phyloP scores from a whole-genome alignment of 2,888 invertebrate species.

The Odontothrips loti region DNA sequence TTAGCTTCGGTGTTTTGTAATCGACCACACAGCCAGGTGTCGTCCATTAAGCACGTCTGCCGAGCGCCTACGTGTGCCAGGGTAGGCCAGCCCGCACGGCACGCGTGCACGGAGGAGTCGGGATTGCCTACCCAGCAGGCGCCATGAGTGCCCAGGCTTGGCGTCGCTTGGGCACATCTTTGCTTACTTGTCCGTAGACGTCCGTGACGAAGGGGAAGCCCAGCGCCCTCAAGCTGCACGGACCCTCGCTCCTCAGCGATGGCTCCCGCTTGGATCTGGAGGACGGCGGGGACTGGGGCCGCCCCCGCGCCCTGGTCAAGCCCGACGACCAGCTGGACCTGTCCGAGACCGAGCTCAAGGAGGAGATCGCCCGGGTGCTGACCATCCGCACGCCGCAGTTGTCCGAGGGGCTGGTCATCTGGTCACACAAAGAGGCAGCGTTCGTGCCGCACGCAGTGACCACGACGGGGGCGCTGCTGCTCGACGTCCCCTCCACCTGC shows the following conservation, averaged over 20 bases:
- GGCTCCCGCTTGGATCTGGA: neutral
- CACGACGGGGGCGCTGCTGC: conserved; percentile 61
- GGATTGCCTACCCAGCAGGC: neutral
- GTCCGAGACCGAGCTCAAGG: conserved; percentile 70
- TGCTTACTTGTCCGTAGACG: neutral
- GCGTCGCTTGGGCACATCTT: neutral
- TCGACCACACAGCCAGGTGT: neutral
- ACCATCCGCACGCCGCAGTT: conserved; percentile 71
- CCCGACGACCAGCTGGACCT: conserved; percentile 74
- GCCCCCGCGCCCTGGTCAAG: neutral
- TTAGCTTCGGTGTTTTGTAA: too few relatives aligned
- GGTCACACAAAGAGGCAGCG: conserved; percentile 66
- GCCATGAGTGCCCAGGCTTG: neutral
- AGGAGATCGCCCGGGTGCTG: conserved; percentile 71
- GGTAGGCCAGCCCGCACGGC: neutral
- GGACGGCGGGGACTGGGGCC: neutral
- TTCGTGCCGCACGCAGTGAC: conserved; percentile 58
- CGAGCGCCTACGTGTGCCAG: neutral
- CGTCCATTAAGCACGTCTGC: neutral
- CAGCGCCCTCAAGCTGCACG: neutral
- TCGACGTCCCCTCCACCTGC: conserved; percentile 62
- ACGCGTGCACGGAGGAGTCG: neutral
- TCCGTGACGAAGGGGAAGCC: neutral
- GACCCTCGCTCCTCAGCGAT: neutral
- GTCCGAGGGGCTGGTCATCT: conserved; percentile 74